These are phyloP conservation scores for Calidris pygmaea DNA, from an alignment of 2,113 vertebrate species.

Conservation along the genomic window DNA sequence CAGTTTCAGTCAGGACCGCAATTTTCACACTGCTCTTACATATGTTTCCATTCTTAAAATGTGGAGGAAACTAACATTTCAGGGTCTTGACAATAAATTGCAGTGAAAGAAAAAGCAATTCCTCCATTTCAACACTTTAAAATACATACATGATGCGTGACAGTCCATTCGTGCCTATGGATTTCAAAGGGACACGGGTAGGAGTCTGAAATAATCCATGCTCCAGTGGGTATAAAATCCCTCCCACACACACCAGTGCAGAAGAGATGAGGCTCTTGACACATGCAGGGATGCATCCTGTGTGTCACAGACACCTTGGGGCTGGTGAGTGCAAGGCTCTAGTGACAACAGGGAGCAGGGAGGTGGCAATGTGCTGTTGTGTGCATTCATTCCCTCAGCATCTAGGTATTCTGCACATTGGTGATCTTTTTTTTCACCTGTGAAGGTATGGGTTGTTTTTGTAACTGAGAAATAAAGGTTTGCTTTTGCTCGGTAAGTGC, in stretches of 20 bases:
- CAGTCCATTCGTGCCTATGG: background rate
- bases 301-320: accelerated
- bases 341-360: background rate
- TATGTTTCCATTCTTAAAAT: background rate
- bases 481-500: background rate
- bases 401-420: background rate
- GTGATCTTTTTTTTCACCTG: background rate
- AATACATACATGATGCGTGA: accelerated
- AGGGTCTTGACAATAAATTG: background rate
- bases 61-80: background rate
- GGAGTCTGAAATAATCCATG: background rate
- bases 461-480: background rate
- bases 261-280: background rate
- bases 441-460: background rate
- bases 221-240: background rate
- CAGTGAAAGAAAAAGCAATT: background rate
- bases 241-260: accelerated
- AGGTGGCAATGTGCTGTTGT: background rate
- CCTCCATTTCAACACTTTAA: background rate
- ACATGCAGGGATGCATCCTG: accelerated
- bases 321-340: background rate
- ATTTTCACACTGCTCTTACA: background rate
- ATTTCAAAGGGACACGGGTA: background rate
- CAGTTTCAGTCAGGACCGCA: background rate
- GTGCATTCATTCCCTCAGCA: background rate